Percentiles rank a stretch among this genome's conserved stretches.
These are phyloP conservation scores for Chelonoidis abingdonii DNA, from an alignment of 2,113 vertebrate genomes.

Conservation along the genomic window DNA sequence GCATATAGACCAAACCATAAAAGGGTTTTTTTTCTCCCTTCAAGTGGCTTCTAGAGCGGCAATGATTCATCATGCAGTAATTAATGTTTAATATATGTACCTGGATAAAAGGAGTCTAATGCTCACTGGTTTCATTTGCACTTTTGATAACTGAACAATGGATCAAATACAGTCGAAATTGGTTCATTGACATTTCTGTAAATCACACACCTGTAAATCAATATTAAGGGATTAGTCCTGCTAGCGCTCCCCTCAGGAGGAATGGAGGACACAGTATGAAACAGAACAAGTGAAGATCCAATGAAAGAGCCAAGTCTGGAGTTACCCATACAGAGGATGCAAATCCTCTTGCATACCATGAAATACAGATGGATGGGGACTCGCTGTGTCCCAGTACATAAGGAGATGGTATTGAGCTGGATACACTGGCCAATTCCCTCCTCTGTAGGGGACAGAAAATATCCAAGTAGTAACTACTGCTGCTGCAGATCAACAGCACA, in stretches of 20 bases:
- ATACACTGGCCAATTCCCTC: fast-evolving
- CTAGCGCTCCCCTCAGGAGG: not conserved
- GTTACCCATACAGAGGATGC: not conserved
- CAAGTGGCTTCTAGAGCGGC: slow-evolving; percentile 20
- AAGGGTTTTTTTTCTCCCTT: not conserved
- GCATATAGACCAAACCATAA: not conserved
- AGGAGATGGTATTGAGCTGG: not conserved
- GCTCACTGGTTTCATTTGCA: not conserved
- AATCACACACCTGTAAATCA: not conserved
- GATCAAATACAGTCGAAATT: not conserved
- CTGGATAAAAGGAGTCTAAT: not conserved
- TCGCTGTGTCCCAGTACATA: fast-evolving
- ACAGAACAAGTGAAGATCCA: not conserved
- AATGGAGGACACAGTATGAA: not conserved
- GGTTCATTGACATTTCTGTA: not conserved
- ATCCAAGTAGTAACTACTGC: not conserved
- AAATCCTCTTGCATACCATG: fast-evolving
- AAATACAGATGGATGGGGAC: not conserved
- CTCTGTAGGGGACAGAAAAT: not conserved
- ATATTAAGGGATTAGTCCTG: not conserved
- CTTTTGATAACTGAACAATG: not conserved
- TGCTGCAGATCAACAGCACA: not conserved
- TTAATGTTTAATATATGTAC: not conserved
- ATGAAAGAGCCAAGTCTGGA: not conserved
- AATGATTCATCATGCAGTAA: slow-evolving; percentile 52